A percentile compares a stretch with the other conserved stretches of the same genome.
phyloP scores from a whole-genome alignment of 2,888 invertebrate genomes.

The Andrena haemorrhoa region DNA sequence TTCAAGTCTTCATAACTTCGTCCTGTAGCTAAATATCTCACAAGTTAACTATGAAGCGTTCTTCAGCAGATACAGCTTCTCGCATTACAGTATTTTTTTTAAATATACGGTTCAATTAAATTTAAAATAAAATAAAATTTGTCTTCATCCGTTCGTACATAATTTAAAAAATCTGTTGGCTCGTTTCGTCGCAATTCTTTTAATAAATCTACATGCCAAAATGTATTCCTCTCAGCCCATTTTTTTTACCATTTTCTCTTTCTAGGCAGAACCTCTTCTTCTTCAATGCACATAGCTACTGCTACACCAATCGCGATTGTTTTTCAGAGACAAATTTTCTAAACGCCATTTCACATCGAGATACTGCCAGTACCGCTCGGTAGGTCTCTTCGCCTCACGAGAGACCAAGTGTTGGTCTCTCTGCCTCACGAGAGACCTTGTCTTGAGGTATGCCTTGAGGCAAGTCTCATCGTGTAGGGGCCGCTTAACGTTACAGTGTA shows the following conservation, averaged over 20 bases:
- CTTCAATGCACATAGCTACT: not conserved
- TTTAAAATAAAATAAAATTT: constrained; percentile 5
- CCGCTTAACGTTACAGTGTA: too few species aligned
- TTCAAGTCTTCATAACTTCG: not conserved
- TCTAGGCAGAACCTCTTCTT: not conserved
- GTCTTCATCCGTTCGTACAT: not conserved
- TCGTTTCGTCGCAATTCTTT: not conserved
- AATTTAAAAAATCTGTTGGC: not conserved
- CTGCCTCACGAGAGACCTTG: too few species aligned
- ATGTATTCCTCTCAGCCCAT: not conserved
- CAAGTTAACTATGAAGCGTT: not conserved
- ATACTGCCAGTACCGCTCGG: too few species aligned
- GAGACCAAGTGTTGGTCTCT: too few species aligned
- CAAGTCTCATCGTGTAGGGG: too few species aligned
- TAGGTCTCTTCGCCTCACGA: too few species aligned
- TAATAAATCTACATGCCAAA: not conserved
- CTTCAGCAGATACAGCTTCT: too few species aligned
- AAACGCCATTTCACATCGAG: constrained; percentile 7
- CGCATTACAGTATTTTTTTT: not conserved
- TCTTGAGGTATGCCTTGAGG: too few species aligned
- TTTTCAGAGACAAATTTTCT: not conserved
- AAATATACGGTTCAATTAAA: not conserved
- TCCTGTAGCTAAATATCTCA: not conserved
- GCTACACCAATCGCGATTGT: not conserved
- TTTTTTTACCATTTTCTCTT: constrained; percentile 7